Percentiles rank a stretch among this genome's conserved stretches.
Evolutionary conservation across 2,888 invertebrate genomes (phyloP).

Genomic region (Lepas anatifera): DNA sequence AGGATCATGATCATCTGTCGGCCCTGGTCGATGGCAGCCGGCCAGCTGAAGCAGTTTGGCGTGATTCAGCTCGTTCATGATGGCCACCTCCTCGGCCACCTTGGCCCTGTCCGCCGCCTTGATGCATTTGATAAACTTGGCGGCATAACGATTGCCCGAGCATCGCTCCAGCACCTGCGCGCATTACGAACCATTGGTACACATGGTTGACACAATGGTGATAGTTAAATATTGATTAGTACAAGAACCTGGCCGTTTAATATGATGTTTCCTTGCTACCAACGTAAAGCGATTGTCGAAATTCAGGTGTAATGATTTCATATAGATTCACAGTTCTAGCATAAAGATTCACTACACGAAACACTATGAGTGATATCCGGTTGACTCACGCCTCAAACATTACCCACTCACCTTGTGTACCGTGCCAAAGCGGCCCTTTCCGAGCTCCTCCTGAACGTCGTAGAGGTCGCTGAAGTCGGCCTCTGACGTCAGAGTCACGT

Average conservation of each 20-base stretch:
- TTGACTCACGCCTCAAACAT: too few species aligned
- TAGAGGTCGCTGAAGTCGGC: slow-evolving; percentile 48
- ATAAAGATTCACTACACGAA: too few species aligned
- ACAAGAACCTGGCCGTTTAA: too few species aligned
- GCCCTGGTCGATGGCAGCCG: slow-evolving; percentile 63
- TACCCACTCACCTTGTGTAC: slow-evolving; percentile 49
- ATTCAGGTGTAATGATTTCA: too few species aligned
- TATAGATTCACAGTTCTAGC: too few species aligned
- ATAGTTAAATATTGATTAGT: too few species aligned
- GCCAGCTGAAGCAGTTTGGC: slow-evolving; percentile 70
- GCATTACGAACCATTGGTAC: too few species aligned
- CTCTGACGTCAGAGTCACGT: slow-evolving; percentile 42
- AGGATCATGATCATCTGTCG: slow-evolving; percentile 72
- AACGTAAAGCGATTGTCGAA: too few species aligned
- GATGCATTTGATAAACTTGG: slow-evolving; percentile 66
- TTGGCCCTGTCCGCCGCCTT: slow-evolving; percentile 59
- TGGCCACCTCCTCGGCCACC: slow-evolving; percentile 67
- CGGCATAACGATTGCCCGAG: slow-evolving; percentile 55
- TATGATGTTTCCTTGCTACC: too few species aligned
- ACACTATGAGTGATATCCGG: too few species aligned
- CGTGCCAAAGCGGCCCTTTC: slow-evolving; percentile 59
- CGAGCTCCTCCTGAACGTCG: slow-evolving; percentile 56
- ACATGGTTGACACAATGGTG: too few species aligned
- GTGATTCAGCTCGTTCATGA: slow-evolving; percentile 73
- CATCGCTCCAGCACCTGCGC: slow-evolving; percentile 45